Conservation (phyloP, 2,797 vertebrate species). For the Scolopax rusticola region DNA sequence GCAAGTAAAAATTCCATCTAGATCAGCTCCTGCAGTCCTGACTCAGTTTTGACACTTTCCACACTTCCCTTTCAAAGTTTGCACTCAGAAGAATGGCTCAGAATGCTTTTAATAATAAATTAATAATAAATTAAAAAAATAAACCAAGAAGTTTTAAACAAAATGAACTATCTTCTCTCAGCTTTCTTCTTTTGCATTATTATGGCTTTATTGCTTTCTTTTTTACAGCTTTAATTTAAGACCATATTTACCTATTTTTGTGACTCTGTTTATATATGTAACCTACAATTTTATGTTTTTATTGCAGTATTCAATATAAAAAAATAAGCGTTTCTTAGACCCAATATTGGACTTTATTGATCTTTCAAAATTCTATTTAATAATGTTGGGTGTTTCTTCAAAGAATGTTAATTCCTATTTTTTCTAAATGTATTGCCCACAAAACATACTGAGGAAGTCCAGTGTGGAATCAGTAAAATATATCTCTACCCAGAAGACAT, state of each 20-base stretch:
- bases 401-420: not conserved
- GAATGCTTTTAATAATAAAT: not conserved
- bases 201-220: not conserved
- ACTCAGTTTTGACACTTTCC: not conserved
- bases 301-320: not conserved
- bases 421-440: not conserved
- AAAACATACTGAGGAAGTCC: not conserved
- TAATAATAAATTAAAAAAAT: not conserved
- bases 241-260: not conserved
- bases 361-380: conserved; percentile 5
- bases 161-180: not conserved
- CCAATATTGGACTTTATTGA: not conserved
- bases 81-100: not conserved
- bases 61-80: not conserved
- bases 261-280: not conserved
- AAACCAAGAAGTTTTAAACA: not conserved
- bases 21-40: not conserved
- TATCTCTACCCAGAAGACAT: not conserved
- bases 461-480: not conserved
- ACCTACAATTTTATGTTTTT: not conserved
- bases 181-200: not conserved
- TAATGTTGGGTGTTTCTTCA: not conserved
- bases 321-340: not conserved
- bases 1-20: not conserved
- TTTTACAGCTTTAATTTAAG: not conserved